phyloP scores from a whole-genome alignment of 2,797 vertebrate genomes.

The Carduelis carduelis region DNA sequence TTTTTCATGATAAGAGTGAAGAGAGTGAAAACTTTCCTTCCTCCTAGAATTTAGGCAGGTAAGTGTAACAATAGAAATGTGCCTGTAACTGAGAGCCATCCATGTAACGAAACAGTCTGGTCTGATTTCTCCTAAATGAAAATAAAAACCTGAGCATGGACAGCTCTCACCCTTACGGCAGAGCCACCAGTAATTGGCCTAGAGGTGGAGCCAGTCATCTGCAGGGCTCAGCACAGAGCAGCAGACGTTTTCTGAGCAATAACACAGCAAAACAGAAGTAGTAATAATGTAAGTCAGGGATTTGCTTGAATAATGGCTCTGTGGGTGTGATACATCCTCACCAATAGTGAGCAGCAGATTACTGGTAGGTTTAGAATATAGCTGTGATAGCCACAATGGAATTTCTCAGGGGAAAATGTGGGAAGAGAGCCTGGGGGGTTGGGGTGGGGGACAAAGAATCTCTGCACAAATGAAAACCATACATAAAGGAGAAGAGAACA shows the following conservation, averaged over 20 bases:
- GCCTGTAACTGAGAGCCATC: background rate
- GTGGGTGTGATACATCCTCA: background rate
- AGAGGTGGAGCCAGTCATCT: constrained; percentile 59
- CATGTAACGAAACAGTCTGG: background rate
- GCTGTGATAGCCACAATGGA: background rate
- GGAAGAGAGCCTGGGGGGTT: background rate
- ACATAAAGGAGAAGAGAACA: background rate
- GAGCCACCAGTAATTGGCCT: background rate
- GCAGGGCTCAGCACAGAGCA: background rate
- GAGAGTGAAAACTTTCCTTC: background rate
- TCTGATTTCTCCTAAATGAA: background rate
- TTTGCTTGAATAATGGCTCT: background rate
- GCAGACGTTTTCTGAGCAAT: background rate
- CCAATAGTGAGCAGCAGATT: background rate
- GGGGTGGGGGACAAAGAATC: background rate
- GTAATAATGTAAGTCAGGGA: background rate
- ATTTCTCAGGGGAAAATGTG: background rate
- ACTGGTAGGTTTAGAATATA: background rate
- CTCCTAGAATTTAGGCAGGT: background rate
- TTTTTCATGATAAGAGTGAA: background rate
- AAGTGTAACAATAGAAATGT: background rate
- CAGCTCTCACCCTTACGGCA: background rate
- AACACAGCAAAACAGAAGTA: background rate
- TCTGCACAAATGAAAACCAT: background rate
- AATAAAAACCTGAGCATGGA: background rate